These are phyloP conservation scores for Python bivittatus DNA, from an alignment of 2,113 vertebrate species.

Conservation along the genomic window DNA sequence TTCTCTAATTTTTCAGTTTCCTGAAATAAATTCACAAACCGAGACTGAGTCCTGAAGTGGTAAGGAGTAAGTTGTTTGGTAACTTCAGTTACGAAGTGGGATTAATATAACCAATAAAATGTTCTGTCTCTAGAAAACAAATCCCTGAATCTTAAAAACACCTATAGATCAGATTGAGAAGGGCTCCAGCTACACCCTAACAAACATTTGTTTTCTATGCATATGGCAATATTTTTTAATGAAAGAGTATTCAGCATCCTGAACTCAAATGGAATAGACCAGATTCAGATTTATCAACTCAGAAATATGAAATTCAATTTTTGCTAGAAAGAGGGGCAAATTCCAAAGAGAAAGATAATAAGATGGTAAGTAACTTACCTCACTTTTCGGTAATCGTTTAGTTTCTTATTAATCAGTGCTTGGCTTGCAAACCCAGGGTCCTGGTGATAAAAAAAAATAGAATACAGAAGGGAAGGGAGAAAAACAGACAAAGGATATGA, in stretches of 20 bases:
- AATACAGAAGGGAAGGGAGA: slow-evolving; percentile 51
- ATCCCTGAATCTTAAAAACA: background rate
- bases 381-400: slow-evolving; percentile 94
- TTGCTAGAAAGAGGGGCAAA: background rate
- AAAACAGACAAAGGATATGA: slow-evolving; percentile 53
- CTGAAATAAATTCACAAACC: background rate
- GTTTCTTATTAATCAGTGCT: slow-evolving; percentile 96
- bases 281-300: background rate
- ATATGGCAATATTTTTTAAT: background rate
- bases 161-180: background rate
- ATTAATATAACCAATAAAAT: background rate
- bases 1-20: background rate
- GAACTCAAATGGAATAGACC: background rate
- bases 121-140: background rate
- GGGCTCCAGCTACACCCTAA: no score
- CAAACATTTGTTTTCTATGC: background rate
- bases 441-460: slow-evolving; percentile 65
- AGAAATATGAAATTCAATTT: background rate
- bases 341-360: background rate
- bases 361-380: slow-evolving; percentile 64
- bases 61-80: background rate
- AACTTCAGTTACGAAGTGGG: background rate
- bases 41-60: background rate
- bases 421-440: slow-evolving; percentile 92
- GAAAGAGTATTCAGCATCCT: background rate